A percentile compares a stretch with the other conserved stretches of the same genome.
Evolutionary conservation across 2,888 invertebrate species (phyloP).

Genomic region (Chaitophorus viminalis): DNA sequence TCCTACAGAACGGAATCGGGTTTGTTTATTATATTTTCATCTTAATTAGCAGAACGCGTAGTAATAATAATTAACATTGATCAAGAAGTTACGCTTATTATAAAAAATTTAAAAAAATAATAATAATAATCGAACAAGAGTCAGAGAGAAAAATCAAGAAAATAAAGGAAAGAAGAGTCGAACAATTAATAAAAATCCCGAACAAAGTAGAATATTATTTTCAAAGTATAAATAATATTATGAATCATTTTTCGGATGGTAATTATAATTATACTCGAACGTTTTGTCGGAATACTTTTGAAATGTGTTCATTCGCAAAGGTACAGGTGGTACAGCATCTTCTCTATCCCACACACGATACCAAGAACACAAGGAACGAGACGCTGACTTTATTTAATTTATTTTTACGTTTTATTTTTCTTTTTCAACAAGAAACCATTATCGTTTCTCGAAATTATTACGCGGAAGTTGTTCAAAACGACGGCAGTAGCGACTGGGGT

Average conservation of each 20-base stretch:
- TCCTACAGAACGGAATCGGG: neutral
- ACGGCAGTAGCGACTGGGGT: too few species aligned
- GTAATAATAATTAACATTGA: constrained; percentile 25
- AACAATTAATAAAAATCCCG: neutral
- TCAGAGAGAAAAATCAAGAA: neutral
- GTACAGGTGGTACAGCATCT: neutral
- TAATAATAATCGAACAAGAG: neutral
- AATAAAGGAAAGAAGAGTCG: neutral
- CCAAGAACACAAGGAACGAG: neutral
- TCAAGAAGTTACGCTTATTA: constrained; percentile 2
- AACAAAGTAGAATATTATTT: neutral
- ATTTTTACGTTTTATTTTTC: neutral
- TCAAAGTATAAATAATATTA: neutral
- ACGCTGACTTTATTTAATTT: neutral
- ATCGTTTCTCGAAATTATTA: neutral
- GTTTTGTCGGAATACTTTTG: constrained; percentile 18
- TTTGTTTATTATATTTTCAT: neutral
- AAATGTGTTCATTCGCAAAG: neutral
- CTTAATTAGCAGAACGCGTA: constrained; percentile 1
- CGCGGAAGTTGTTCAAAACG: neutral
- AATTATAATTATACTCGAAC: constrained; percentile 18
- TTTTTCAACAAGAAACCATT: constrained; percentile 2
- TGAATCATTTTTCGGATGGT: neutral
- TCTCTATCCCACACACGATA: too few species aligned
- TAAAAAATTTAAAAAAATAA: neutral